Evolutionary conservation across 2,113 vertebrate species (phyloP), one percentile per base, ranked within the genome.

Genomic region (Stigmatopora nigra): DNA sequence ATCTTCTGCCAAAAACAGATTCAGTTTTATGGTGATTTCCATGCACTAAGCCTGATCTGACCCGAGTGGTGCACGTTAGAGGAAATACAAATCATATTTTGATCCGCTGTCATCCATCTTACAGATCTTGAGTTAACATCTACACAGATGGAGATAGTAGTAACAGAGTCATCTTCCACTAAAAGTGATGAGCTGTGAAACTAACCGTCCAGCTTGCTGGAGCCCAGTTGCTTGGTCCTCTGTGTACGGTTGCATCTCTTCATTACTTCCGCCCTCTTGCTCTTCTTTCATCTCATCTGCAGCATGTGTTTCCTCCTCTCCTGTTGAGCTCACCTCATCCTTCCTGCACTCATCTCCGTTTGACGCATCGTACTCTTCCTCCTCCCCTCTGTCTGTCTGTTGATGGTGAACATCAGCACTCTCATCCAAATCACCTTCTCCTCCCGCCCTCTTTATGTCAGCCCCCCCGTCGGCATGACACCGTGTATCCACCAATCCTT

Each of bases 161-260:
- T 14, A 1, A 56, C 1, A 12, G 20, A 1, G 51, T 13, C 11
- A 20, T 55, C 14, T 12, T 52, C n/a, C 12, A 11, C 4, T 25
- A 20, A 56, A 31, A 51, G 46, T 31, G 6, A 49, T 44, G 59
- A 63, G 22, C 46, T 25, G 53, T 56, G 70, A 46, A 38, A 80
- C 86, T 77, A 53, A 88, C 86, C 82, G 45, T 36, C 57, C 80
- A 68, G 63, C 49, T 68, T 64, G 73, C 64, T 69, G 69, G 62
- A 67, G 57, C 35, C 67, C 69, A 36, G 69, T 58, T 71, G 46
- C 61, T 61, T 79, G 68, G 17, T 75, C 69, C 38, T 70, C 65
- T 20, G 76, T 62, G 12, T 68, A 55, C 3, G 19, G 52, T 20
- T 64, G 72, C 60, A 14, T 61, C 20, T 70, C 78, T 66, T 79